Conservation (phyloP, 2,797 vertebrate species). For the Neopelma chrysocephalum region DNA sequence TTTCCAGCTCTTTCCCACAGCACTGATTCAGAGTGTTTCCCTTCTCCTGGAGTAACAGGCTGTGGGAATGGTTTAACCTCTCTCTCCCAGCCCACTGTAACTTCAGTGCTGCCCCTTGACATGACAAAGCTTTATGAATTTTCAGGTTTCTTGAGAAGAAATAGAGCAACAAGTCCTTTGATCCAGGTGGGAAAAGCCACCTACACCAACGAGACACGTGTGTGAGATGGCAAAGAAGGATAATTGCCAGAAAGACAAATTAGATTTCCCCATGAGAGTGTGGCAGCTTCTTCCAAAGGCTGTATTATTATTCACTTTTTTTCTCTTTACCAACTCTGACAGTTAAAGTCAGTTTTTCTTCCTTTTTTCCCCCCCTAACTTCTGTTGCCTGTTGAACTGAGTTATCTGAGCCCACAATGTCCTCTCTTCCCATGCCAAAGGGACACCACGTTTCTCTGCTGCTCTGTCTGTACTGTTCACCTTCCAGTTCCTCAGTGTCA, state of each 20-base stretch:
- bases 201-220: neutral
- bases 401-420: neutral
- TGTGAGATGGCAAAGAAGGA: neutral
- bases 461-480: neutral
- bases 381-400: neutral
- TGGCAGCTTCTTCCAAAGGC: neutral
- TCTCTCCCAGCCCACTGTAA: neutral
- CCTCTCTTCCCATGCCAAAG: neutral
- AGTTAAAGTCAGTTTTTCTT: neutral
- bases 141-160: neutral
- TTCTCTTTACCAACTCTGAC: neutral
- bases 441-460: neutral
- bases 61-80: neutral
- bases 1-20: neutral
- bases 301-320: neutral
- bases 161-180: neutral
- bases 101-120: neutral
- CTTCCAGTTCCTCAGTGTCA: neutral
- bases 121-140: neutral
- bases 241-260: neutral
- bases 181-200: neutral
- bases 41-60: neutral
- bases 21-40: neutral
- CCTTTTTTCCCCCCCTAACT: neutral
- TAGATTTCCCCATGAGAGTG: too few species aligned